phyloP scores from a whole-genome alignment of 1,140 invertebrate genomes.

The Wasmannia auropunctata region DNA sequence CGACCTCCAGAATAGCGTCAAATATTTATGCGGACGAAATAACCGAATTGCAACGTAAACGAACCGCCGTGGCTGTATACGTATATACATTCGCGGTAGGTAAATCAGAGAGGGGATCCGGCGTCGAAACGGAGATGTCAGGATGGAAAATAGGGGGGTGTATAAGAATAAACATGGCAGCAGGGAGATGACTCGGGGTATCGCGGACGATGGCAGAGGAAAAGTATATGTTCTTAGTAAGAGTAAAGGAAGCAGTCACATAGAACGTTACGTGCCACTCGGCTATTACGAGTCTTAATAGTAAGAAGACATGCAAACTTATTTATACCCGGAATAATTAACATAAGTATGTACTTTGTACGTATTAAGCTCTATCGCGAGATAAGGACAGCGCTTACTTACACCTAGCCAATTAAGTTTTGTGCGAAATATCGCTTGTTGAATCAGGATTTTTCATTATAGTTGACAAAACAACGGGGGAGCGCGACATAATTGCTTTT shows the following conservation, averaged over 20 bases:
- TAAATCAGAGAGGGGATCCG: slow-evolving; percentile 73
- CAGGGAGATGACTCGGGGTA: slow-evolving; percentile 1
- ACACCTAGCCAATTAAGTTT: slow-evolving; percentile 36
- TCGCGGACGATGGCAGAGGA: slow-evolving; percentile 37
- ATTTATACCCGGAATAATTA: slow-evolving; percentile 79
- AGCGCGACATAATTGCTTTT: neutral
- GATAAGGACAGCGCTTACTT: slow-evolving; percentile 50
- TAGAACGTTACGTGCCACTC: slow-evolving; percentile 66
- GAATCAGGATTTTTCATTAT: slow-evolving; percentile 13
- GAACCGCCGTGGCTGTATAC: slow-evolving; percentile 56
- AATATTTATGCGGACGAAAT: slow-evolving; percentile 78
- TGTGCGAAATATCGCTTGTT: neutral
- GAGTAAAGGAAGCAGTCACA: slow-evolving; percentile 51
- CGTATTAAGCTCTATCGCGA: slow-evolving; percentile 57
- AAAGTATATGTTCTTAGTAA: slow-evolving; percentile 46
- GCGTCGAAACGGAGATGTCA: slow-evolving; percentile 66
- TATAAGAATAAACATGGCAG: slow-evolving; percentile 64
- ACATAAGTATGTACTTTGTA: slow-evolving; percentile 73
- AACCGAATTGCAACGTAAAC: slow-evolving; percentile 77
- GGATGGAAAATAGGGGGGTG: slow-evolving; percentile 56
- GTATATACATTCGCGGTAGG: slow-evolving; percentile 55
- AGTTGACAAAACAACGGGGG: neutral
- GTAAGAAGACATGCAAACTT: slow-evolving; percentile 75
- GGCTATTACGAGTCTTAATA: slow-evolving; percentile 70
- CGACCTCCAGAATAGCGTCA: slow-evolving; percentile 71